A percentile compares a stretch with the other conserved stretches of the same genome.
Evolutionary conservation across 1,140 invertebrate species (phyloP).

Genomic region (Zaprionus davidi): DNA sequence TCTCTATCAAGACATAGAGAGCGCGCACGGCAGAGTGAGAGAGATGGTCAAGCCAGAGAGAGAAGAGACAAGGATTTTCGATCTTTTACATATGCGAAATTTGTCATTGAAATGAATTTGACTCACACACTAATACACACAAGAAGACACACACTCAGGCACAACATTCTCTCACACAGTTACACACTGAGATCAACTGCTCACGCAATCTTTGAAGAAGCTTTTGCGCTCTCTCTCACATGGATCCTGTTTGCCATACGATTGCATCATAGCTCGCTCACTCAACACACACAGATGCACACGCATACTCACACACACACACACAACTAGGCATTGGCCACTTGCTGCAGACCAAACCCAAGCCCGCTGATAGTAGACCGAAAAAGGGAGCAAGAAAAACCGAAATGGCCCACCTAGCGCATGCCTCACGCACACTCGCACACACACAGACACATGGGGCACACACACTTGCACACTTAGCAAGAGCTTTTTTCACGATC

Average conservation of each 20-base stretch:
- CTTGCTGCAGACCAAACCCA: constrained; percentile 53
- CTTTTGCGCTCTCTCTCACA: constrained; percentile 43
- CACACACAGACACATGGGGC: constrained; percentile 39
- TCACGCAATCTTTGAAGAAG: constrained; percentile 55
- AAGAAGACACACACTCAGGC: not conserved
- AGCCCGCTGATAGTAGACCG: constrained; percentile 67
- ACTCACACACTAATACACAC: constrained; percentile 39
- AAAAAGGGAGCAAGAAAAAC: constrained; percentile 83
- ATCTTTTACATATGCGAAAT: constrained; percentile 48
- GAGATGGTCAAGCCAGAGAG: constrained; percentile 18
- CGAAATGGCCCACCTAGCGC: constrained; percentile 39
- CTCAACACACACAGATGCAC: constrained; percentile 24
- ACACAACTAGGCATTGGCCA: constrained; percentile 52
- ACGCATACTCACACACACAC: constrained; percentile 1
- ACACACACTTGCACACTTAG: not conserved
- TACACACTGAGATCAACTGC: constrained; percentile 19
- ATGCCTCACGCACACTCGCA: constrained; percentile 55
- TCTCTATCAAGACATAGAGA: constrained; percentile 6
- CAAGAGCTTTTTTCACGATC: constrained; percentile 64
- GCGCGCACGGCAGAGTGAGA: constrained; percentile 9
- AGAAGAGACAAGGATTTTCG: constrained; percentile 47
- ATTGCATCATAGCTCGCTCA: constrained; percentile 76
- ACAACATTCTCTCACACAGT: not conserved
- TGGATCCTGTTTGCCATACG: constrained; percentile 50
- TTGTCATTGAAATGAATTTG: constrained; percentile 75